Percentiles rank a stretch among this genome's conserved stretches.
These are phyloP conservation scores for Propithecus perrieri DNA, from an alignment of 2,797 vertebrate species.

Conservation along the genomic window DNA sequence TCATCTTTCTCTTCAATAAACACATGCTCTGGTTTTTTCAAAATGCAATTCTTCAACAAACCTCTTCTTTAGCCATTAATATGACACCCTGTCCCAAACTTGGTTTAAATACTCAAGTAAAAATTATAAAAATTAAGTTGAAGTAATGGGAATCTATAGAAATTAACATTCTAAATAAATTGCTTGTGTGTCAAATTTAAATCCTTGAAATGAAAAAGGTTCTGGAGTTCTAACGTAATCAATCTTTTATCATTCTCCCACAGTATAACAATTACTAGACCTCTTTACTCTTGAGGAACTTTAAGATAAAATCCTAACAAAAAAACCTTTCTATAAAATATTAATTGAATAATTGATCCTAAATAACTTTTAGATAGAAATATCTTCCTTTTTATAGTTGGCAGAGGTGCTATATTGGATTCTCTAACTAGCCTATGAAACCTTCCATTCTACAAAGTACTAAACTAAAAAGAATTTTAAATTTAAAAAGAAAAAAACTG, in stretches of 20 bases:
- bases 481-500: conserved; percentile 43
- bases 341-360: conserved; percentile 52
- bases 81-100: not conserved
- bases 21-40: not conserved
- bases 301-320: conserved; percentile 46
- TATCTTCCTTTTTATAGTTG: conserved; percentile 29
- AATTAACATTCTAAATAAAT: conserved; percentile 40
- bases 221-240: not conserved
- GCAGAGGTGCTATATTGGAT: not conserved
- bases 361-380: conserved; percentile 35
- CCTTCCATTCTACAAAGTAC: not conserved
- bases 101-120: not conserved
- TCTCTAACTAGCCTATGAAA: not conserved
- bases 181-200: not conserved
- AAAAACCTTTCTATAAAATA: conserved; percentile 55
- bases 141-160: not conserved
- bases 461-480: conserved; percentile 58
- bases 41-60: conserved; percentile 29
- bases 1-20: conserved; percentile 22
- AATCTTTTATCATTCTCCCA: conserved; percentile 11
- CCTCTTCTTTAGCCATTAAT: conserved; percentile 4
- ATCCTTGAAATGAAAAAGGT: not conserved
- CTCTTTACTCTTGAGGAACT: conserved; percentile 24
- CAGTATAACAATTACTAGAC: conserved; percentile 42
- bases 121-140: conserved; percentile 45